phyloP scores from a whole-genome alignment of 2,113 vertebrate species.

The Coptodon bakossiorum region DNA sequence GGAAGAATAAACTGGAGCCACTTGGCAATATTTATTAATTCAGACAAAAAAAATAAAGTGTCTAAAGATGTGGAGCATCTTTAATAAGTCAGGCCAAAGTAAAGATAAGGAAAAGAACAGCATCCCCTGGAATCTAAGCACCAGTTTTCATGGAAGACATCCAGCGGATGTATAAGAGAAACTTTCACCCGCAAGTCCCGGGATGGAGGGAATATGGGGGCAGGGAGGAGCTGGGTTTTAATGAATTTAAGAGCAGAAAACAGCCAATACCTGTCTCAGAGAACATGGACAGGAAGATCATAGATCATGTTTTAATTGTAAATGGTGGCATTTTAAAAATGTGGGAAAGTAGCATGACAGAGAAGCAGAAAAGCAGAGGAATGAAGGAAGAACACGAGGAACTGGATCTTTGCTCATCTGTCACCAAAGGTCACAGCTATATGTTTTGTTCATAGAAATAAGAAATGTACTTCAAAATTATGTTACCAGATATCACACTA shows the following conservation, averaged over 20 bases:
- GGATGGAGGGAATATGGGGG: neutral
- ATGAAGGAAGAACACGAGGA: neutral
- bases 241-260: neutral
- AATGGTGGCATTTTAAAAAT: neutral
- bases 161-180: neutral
- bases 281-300: neutral
- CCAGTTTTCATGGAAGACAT: neutral
- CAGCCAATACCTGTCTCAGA: neutral
- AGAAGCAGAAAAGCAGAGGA: neutral
- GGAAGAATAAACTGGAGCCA: neutral
- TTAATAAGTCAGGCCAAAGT: neutral
- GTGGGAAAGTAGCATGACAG: neutral
- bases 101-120: neutral
- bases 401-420: neutral
- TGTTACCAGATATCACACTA: neutral
- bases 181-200: neutral
- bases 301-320: neutral
- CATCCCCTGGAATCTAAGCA: neutral
- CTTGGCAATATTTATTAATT: neutral
- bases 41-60: neutral
- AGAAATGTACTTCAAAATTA: neutral
- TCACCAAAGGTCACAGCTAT: neutral
- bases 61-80: neutral
- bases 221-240: neutral
- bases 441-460: neutral